Evolutionary conservation across 2,797 vertebrate species (phyloP), one percentile per base, ranked within the genome.

Genomic region (Alosa sapidissima): DNA sequence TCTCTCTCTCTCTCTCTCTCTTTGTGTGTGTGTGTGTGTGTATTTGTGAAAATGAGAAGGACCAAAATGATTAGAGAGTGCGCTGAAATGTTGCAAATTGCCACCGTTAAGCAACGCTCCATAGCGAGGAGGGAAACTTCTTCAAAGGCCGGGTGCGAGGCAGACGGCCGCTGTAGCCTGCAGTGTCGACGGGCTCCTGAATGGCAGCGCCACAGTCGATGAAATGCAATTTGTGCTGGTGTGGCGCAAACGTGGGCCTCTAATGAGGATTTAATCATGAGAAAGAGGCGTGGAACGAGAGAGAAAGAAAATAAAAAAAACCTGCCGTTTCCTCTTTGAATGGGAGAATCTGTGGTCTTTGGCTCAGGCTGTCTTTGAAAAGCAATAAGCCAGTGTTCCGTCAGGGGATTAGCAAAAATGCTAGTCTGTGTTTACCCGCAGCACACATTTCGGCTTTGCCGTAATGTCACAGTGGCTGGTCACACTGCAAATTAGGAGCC

Each of bases 341-440:
- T 1, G 81, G 5, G 24, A 89, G 81, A 28, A 83, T 65, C 83
- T 81, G 45, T 85, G 83, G 62, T 81, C 84, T 87, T 55, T 83
- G 83, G 68, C 81, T 91, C 82, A 33, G 4, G 81, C 89, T 87
- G 83, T 90, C 84, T 87, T 87, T 85, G 24, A 83, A 91, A 88
- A 89, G 83, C 60, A 41, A 81, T 93, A 91, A 92, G 92, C 92
- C 90, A 81, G 49, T 90, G 89, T 93, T 91, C 89, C 81, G 13
- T 87, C 78, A 84, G 81, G 91, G 90, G 90, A 92, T 94, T 91
- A 92, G 85, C 85, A 88, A 82, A 89, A 90, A 92, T 91, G 82
- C 90, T 88, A 84, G 86, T 84, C 85, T 86, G 88, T 87, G 89
- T 90, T 92, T 91, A 90, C 86, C 86, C 86, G 82, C 55, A 75